Conservation (phyloP, 2,797 vertebrate species). For the Erethizon dorsatum region DNA sequence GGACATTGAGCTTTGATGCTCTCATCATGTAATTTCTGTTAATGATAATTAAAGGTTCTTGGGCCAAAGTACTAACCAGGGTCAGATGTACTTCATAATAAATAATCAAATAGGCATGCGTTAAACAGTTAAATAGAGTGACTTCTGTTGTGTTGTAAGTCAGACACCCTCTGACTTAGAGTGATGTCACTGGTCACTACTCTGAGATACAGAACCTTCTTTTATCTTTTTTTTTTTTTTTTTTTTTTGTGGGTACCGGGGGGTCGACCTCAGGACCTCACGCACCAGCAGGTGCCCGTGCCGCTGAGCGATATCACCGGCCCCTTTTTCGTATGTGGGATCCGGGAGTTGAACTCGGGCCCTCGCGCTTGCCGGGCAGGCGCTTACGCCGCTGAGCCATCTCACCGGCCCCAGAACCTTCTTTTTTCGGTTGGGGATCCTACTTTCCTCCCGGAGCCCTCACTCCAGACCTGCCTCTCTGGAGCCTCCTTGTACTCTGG, state of each 20-base stretch:
- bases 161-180: neutral
- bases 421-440: neutral
- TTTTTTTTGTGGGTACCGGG: too few relatives aligned
- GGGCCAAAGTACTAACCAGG: slow-evolving; percentile 31
- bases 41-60: slow-evolving; percentile 29
- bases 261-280: too few relatives aligned
- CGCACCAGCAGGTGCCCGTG: too few relatives aligned
- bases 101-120: neutral
- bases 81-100: neutral
- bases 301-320: too few relatives aligned
- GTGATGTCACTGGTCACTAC: neutral
- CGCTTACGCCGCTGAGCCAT: too few relatives aligned
- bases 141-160: neutral
- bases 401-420: too few relatives aligned
- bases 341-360: too few relatives aligned
- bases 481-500: neutral
- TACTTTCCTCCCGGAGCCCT: neutral
- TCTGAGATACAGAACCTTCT: neutral
- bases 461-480: neutral
- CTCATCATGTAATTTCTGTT: slow-evolving; percentile 66
- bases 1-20: slow-evolving; percentile 49
- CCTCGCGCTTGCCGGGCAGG: too few relatives aligned
- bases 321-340: too few relatives aligned
- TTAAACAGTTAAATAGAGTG: neutral
- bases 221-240: neutral